These are phyloP conservation scores for Apodemus agrarius DNA, from an alignment of 2,797 vertebrate genomes.

Conservation along the genomic window DNA sequence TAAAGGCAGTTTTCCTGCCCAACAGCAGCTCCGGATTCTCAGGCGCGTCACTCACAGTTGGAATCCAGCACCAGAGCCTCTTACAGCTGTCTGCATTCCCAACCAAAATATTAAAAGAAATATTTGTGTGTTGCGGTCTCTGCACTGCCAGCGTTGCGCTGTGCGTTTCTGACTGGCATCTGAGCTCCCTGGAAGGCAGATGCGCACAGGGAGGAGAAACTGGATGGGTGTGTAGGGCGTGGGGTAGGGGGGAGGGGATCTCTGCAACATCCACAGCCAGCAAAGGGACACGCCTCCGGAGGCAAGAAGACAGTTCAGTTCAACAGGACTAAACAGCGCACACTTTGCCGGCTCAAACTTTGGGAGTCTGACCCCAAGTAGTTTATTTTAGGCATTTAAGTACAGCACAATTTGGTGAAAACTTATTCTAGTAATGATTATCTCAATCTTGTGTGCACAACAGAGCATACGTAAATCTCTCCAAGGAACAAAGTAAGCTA, in stretches of 20 bases:
- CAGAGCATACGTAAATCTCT: neutral
- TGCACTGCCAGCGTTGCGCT: neutral
- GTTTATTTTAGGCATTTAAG: neutral
- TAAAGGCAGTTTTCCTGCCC: accelerated
- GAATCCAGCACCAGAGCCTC: neutral
- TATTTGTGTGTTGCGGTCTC: neutral
- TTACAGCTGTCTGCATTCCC: neutral
- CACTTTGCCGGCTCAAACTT: neutral
- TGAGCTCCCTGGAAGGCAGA: neutral
- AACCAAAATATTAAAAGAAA: neutral
- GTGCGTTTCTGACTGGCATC: neutral
- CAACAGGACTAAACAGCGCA: neutral
- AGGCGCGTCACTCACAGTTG: no score
- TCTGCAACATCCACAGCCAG: neutral
- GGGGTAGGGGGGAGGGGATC: neutral
- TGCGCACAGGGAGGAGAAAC: neutral
- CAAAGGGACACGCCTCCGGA: neutral
- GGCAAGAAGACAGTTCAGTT: neutral
- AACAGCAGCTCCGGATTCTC: neutral
- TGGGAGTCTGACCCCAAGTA: neutral
- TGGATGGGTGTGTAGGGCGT: neutral
- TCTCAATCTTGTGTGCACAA: neutral
- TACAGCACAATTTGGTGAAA: neutral
- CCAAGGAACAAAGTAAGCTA: neutral
- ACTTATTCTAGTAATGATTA: neutral